Evolutionary conservation across 1,140 invertebrate species (phyloP).

Genomic region (Hetaerina americana): DNA sequence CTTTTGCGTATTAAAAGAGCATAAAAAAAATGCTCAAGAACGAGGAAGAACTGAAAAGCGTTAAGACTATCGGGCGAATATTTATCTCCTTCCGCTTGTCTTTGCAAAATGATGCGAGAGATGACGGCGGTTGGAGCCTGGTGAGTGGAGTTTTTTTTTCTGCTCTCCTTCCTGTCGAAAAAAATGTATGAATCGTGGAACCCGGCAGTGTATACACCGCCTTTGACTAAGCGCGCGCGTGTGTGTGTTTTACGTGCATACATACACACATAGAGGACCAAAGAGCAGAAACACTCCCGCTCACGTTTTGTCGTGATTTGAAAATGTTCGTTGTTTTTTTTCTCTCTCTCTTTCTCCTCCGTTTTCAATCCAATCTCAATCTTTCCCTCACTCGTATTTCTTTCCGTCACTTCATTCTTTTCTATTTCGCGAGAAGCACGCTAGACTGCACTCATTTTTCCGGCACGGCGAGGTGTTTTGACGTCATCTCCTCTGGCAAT

Average conservation of each 20-base stretch:
- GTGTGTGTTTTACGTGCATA: too few species aligned
- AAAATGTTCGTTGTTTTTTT: neutral
- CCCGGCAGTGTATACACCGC: neutral
- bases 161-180: neutral
- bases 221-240: too few species aligned
- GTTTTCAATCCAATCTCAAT: neutral
- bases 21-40: too few species aligned
- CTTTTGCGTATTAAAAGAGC: too few species aligned
- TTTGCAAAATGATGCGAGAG: neutral
- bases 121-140: neutral
- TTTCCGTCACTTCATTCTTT: too few species aligned
- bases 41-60: neutral
- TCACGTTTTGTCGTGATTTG: neutral
- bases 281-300: neutral
- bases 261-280: too few species aligned
- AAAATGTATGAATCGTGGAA: too few species aligned
- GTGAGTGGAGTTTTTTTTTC: neutral
- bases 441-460: neutral
- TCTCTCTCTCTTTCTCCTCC: neutral
- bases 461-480: neutral
- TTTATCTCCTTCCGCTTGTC: neutral
- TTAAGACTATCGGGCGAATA: neutral
- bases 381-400: too few species aligned
- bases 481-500: neutral
- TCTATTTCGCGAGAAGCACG: neutral